phyloP scores from a whole-genome alignment of 2,113 vertebrate genomes.

The Echinops telfairi region DNA sequence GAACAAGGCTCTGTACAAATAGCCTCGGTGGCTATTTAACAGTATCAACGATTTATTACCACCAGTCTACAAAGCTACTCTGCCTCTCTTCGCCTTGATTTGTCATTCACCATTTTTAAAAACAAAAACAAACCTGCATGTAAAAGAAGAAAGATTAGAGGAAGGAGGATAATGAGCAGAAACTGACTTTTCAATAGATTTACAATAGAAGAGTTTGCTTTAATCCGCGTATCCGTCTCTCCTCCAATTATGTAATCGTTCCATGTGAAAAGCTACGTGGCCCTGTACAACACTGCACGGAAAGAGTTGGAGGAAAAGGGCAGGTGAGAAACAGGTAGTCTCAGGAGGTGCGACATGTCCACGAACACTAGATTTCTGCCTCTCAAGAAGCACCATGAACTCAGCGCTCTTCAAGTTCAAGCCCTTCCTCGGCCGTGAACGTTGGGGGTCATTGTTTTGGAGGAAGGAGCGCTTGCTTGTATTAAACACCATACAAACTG shows the following conservation, averaged over 20 bases:
- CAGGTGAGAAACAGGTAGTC: constrained; percentile 49
- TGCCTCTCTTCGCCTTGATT: constrained; percentile 60
- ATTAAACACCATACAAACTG: neutral
- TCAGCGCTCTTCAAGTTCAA: constrained; percentile 22
- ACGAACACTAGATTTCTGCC: neutral
- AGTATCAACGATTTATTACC: constrained; percentile 68
- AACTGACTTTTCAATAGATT: constrained; percentile 38
- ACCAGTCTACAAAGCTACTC: constrained; percentile 33
- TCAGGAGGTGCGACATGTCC: neutral
- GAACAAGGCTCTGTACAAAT: constrained; percentile 54
- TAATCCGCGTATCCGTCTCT: constrained; percentile 66
- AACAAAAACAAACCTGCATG: neutral
- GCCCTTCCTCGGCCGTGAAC: constrained; percentile 3
- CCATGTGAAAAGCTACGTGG: neutral
- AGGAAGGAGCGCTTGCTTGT: neutral
- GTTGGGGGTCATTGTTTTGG: neutral
- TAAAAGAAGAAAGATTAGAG: neutral
- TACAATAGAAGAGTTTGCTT: constrained; percentile 49
- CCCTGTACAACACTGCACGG: neutral
- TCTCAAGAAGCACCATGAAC: neutral
- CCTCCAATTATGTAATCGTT: constrained; percentile 71
- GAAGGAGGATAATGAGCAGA: constrained; percentile 12
- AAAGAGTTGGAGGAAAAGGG: neutral
- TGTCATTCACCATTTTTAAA: constrained; percentile 30
- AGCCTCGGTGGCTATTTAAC: constrained; percentile 63